These are phyloP conservation scores for Falco biarmicus DNA, from an alignment of 2,797 vertebrate species.

Conservation along the genomic window DNA sequence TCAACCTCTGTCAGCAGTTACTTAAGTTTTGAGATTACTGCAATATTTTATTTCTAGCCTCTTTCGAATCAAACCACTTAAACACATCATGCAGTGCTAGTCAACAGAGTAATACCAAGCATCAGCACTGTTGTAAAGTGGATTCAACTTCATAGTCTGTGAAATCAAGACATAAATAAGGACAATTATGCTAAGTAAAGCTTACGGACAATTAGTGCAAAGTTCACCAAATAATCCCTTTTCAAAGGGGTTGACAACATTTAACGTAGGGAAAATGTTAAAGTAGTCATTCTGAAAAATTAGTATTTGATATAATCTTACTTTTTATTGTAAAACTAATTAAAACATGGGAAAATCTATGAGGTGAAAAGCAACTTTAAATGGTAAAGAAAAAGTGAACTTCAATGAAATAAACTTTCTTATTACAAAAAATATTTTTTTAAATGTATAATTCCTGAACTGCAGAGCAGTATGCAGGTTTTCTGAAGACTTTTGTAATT, in stretches of 20 bases:
- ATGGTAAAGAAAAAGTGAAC: neutral
- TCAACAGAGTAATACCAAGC: neutral
- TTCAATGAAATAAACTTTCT: neutral
- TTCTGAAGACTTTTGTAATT: neutral
- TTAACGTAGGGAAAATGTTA: neutral
- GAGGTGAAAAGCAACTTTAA: neutral
- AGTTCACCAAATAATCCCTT: neutral
- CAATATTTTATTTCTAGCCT: neutral
- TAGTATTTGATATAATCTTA: neutral
- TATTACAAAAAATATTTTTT: neutral
- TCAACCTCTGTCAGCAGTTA: neutral
- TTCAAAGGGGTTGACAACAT: neutral
- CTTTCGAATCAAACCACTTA: neutral
- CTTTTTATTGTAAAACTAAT: neutral
- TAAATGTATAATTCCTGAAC: neutral
- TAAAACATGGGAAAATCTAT: neutral
- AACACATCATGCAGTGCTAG: neutral
- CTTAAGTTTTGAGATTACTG: slow-evolving; percentile 5
- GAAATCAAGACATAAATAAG: neutral
- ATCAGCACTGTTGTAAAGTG: neutral
- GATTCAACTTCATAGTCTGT: neutral
- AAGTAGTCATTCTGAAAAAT: neutral
- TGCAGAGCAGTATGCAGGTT: neutral
- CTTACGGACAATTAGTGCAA: neutral
- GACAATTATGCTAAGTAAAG: neutral